A percentile compares a stretch with the other conserved stretches of the same genome.
Evolutionary conservation across 2,888 invertebrate genomes (phyloP).

Genomic region (Dolomedes plantarius): DNA sequence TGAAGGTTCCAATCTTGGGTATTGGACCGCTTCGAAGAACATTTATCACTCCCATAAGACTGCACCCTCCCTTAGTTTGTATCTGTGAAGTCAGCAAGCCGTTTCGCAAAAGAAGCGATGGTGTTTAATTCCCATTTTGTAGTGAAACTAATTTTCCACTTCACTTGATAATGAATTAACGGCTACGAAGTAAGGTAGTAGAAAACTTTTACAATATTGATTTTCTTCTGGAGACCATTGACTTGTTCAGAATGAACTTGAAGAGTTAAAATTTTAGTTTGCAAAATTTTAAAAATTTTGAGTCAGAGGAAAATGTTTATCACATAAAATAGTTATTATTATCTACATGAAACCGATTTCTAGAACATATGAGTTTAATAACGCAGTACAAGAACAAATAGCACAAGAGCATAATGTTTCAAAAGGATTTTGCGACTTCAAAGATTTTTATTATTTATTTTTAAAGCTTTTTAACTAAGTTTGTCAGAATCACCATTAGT

Average conservation of each 20-base stretch:
- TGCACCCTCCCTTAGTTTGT: neutral
- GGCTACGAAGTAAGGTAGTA: slow-evolving; percentile 51
- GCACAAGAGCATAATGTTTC: too few relatives aligned
- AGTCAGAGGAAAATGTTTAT: too few relatives aligned
- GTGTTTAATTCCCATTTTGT: slow-evolving; percentile 67
- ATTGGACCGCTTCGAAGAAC: slow-evolving; percentile 34
- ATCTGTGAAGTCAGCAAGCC: slow-evolving; percentile 8
- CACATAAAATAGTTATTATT: too few relatives aligned
- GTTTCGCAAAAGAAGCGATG: slow-evolving; percentile 43
- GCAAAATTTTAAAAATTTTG: neutral
- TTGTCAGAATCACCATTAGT: too few relatives aligned
- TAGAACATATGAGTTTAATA: too few relatives aligned
- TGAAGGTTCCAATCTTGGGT: neutral
- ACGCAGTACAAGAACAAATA: too few relatives aligned
- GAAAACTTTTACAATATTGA: slow-evolving; percentile 70
- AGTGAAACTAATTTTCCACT: slow-evolving; percentile 71
- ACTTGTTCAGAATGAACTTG: neutral
- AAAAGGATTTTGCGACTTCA: too few relatives aligned
- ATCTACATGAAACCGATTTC: too few relatives aligned
- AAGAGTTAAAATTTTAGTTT: neutral
- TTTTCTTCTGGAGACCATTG: slow-evolving; percentile 46
- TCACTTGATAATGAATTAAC: slow-evolving; percentile 70
- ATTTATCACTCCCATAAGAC: slow-evolving; percentile 55
- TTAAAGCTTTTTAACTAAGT: too few relatives aligned
- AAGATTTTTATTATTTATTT: too few relatives aligned